Conservation (phyloP, 2,888 invertebrate species). For the Melinaea marsaeus region DNA sequence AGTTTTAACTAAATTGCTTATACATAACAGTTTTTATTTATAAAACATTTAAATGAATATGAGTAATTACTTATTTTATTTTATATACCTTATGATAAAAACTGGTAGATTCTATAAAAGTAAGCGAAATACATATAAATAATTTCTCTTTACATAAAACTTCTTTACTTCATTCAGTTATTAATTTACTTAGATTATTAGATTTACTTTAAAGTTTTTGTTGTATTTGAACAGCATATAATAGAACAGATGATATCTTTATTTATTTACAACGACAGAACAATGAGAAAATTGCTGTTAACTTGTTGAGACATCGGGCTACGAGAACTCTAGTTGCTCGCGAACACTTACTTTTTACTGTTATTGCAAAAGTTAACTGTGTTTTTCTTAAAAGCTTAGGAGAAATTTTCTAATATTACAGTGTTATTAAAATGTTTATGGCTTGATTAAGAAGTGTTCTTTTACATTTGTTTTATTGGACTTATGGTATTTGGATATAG, state of each 20-base stretch:
- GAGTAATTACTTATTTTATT: no score
- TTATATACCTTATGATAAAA: no score
- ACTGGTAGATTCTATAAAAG: no score
- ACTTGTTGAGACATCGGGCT: neutral
- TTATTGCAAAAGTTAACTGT: conserved; percentile 29
- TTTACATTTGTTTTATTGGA: no score
- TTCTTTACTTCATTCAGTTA: no score
- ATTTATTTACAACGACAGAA: conserved; percentile 3
- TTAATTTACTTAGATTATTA: no score
- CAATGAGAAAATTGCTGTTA: conserved; percentile 15
- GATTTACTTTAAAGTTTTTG: neutral
- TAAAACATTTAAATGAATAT: neutral
- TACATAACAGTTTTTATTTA: neutral
- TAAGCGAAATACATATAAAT: no score
- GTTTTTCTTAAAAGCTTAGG: conserved; percentile 17
- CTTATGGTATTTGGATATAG: no score
- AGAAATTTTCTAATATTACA: conserved; percentile 18
- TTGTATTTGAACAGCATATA: neutral
- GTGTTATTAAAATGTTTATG: conserved; percentile 5
- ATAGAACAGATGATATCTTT: no score
- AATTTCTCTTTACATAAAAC: no score
- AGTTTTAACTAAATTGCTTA: no score
- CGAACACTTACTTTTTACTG: conserved; percentile 16
- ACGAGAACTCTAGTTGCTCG: neutral
- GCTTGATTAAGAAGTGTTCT: neutral